A percentile compares a stretch with the other conserved stretches of the same genome.
Evolutionary conservation across 2,797 vertebrate species (phyloP).

Genomic region (Pelobates cultripes): DNA sequence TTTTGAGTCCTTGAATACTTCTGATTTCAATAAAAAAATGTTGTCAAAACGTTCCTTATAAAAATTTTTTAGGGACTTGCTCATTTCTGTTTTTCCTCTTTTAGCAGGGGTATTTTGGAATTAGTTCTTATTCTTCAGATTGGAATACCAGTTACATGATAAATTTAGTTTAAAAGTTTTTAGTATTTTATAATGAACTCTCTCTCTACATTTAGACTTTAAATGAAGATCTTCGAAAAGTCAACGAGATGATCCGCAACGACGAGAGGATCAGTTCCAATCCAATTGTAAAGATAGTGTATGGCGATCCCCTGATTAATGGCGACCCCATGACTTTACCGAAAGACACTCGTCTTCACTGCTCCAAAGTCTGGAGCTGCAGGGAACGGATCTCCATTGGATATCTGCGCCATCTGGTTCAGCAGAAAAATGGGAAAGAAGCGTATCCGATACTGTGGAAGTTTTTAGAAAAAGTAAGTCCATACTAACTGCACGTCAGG

Average conservation of each 20-base stretch:
- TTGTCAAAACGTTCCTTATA: too few relatives aligned
- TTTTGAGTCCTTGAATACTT: too few relatives aligned
- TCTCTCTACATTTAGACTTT: slow-evolving; percentile 64
- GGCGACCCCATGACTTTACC: slow-evolving; percentile 78
- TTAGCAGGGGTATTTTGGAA: too few relatives aligned
- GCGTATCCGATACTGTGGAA: slow-evolving; percentile 83
- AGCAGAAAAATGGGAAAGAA: slow-evolving; percentile 82
- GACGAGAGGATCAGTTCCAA: slow-evolving; percentile 84
- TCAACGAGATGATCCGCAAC: slow-evolving; percentile 75
- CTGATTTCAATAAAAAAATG: too few relatives aligned
- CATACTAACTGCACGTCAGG: background rate
- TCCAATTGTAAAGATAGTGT: slow-evolving; percentile 82
- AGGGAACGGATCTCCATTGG: slow-evolving; percentile 78
- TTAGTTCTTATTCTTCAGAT: too few relatives aligned
- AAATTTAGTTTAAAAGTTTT: background rate
- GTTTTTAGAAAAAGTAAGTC: slow-evolving; percentile 85
- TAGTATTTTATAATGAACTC: background rate
- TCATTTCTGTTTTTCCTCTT: too few relatives aligned
- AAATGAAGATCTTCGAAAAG: slow-evolving; percentile 73
- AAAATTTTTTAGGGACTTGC: too few relatives aligned
- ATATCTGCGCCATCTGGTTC: slow-evolving; percentile 82
- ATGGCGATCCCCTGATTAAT: slow-evolving; percentile 74
- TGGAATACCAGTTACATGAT: background rate
- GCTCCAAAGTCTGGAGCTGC: slow-evolving; percentile 88
- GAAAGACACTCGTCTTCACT: slow-evolving; percentile 72